Conservation (phyloP, 2,888 invertebrate genomes). For the Tipula confusa region DNA sequence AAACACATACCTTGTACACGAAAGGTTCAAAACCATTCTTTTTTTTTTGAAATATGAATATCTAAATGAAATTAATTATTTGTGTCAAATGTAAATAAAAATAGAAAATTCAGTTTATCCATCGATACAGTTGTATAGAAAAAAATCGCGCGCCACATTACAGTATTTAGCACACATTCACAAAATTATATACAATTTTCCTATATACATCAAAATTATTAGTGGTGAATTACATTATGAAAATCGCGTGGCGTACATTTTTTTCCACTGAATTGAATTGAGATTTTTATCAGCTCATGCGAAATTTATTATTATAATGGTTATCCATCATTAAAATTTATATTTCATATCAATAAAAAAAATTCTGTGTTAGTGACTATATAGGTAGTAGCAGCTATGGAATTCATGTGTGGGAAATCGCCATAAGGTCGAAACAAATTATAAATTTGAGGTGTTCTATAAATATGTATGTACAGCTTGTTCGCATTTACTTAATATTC, state of each 20-base stretch:
- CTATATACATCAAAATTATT: neutral
- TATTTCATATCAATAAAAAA: neutral
- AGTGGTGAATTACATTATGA: neutral
- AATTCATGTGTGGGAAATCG: slow-evolving; percentile 3
- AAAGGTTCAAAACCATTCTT: too few species aligned
- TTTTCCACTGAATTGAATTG: neutral
- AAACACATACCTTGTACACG: too few species aligned
- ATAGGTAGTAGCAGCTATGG: neutral
- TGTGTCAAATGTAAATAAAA: neutral
- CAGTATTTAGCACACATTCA: slow-evolving; percentile 7
- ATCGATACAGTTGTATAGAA: neutral
- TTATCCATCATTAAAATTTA: slow-evolving; percentile 9
- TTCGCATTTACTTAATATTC: neutral
- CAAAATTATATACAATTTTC: neutral
- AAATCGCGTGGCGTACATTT: neutral
- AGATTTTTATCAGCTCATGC: neutral
- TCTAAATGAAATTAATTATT: neutral
- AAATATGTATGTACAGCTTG: neutral
- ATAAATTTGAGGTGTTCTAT: neutral
- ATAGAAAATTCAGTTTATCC: neutral
- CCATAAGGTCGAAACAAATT: slow-evolving; percentile 3
- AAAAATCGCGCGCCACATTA: neutral
- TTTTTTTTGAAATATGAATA: too few species aligned
- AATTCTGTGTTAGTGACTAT: neutral
- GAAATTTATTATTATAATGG: neutral